Base-by-base conservation (phyloP, 2,888 invertebrate species). In the Pseudoips prasinana region DNA sequence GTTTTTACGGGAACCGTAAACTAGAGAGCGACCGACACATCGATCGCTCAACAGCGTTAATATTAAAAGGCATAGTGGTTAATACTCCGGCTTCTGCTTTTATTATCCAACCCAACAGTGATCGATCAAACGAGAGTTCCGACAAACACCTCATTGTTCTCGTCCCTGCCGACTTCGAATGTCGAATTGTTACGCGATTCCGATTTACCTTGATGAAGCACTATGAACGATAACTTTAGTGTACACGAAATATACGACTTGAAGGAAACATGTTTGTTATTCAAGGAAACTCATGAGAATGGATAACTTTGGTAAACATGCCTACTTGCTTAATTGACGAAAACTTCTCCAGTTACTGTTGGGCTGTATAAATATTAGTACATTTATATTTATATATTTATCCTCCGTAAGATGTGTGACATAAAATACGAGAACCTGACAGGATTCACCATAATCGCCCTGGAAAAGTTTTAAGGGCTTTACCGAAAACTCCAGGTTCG, bases 1-100 rank as follows among this genome's bases (percentile, higher is more conserved):
- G 80, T 76, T 85, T 85, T 84, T 75, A 82, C 75, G 64, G 72
- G 54, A 51, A 58, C 72, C 64, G 76, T 82, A 80, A 83, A 80
- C 64, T 73, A 74, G 70, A 72, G 63, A 67, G 59, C 59, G 52
- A 48, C 61, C 59, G 45, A 43, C 53, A 55, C 62, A 76, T 77
- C 73, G 77, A 77, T 74, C 69, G 64, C 48, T 37, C 37, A 38
- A 43, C 31, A 47, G 49, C 59, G 64, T 73, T 75, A 66, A 75
- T 75, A 74, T 73, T 74, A 72, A 75, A 77, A 67, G 64, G 60
- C 59, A 32, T 33, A 39, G 46, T 51, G 46, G 54, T 55, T 63
- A 56, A 57, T 62, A 57, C 48, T 42, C 39, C 28, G 47, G 50
- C 54, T 63, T 53, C 50, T 58, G 63, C 46, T 52, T 64, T 61